These are phyloP conservation scores for Prenolepis imparis DNA, from an alignment of 2,888 invertebrate genomes.

Conservation along the genomic window DNA sequence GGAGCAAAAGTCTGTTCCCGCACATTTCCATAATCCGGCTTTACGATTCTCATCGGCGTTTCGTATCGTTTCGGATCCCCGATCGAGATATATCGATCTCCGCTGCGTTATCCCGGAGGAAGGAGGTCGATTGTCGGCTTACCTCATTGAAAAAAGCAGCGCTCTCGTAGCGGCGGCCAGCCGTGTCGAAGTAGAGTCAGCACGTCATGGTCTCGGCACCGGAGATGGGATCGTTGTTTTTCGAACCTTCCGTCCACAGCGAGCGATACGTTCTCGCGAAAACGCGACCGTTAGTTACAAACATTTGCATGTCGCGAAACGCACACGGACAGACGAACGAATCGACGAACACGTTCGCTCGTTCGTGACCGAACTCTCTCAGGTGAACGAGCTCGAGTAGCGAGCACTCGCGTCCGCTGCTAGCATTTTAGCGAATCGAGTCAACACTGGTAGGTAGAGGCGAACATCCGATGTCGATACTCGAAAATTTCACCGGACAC, in stretches of 20 bases:
- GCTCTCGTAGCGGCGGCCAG: conserved; percentile 60
- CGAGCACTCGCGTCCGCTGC: background rate
- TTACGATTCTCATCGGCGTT: background rate
- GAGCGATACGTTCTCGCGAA: conserved; percentile 57
- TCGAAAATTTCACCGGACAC: background rate
- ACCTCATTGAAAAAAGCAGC: conserved; percentile 76
- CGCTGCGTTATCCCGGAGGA: background rate
- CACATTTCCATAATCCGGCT: background rate
- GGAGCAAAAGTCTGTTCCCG: background rate
- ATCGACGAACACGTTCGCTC: conserved; percentile 52
- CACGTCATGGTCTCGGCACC: conserved; percentile 66
- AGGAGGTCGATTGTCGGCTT: conserved; percentile 55
- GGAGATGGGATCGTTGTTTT: background rate
- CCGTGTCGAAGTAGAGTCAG: conserved; percentile 74
- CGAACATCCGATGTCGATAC: conserved; percentile 17
- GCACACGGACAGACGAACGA: conserved; percentile 20
- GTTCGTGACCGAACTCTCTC: conserved; percentile 22
- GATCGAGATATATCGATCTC: conserved; percentile 20
- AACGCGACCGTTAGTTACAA: conserved; percentile 26
- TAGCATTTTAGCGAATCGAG: background rate
- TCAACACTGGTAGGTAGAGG: conserved; percentile 18
- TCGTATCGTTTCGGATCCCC: no score
- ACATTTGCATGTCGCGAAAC: conserved; percentile 56
- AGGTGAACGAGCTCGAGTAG: conserved; percentile 35
- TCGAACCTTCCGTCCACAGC: conserved; percentile 51